Evolutionary conservation across 2,888 invertebrate genomes (phyloP).

Genomic region (Anaspis maculata): DNA sequence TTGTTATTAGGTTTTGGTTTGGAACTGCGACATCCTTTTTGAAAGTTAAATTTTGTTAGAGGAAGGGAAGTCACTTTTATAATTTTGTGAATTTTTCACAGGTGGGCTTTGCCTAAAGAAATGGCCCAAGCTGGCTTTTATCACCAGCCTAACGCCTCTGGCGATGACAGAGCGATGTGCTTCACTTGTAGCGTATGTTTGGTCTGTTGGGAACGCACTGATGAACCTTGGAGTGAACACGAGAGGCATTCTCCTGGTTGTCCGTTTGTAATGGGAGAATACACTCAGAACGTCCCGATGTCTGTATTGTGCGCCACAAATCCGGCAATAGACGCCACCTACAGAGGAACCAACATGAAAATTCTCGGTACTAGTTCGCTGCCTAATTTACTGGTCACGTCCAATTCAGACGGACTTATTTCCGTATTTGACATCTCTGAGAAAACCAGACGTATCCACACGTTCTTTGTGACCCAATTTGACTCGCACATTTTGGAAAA

Average conservation of each 20-base stretch:
- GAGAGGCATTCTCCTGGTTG: slow-evolving; percentile 90
- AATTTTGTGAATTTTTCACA: too few relatives aligned
- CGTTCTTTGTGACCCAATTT: slow-evolving; percentile 45
- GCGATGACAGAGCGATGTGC: slow-evolving; percentile 93
- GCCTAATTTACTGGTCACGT: slow-evolving; percentile 47
- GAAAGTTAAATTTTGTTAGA: too few relatives aligned
- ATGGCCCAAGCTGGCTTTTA: slow-evolving; percentile 98
- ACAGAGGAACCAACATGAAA: slow-evolving; percentile 27
- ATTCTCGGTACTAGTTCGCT: slow-evolving; percentile 35
- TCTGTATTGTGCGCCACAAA: slow-evolving; percentile 77
- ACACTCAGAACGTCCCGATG: slow-evolving; percentile 90
- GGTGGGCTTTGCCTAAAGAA: slow-evolving; percentile 91
- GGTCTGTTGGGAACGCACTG: slow-evolving; percentile 94
- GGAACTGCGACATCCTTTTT: too few relatives aligned
- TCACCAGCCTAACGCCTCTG: slow-evolving; percentile 82
- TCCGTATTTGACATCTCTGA: slow-evolving; percentile 79
- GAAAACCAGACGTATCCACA: slow-evolving; percentile 62
- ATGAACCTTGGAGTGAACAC: slow-evolving; percentile 96
- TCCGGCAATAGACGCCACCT: slow-evolving; percentile 51
- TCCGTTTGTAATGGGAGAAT: slow-evolving; percentile 89
- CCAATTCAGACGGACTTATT: slow-evolving; percentile 55
- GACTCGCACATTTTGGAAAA: slow-evolving; percentile 40
- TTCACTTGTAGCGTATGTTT: slow-evolving; percentile 92
- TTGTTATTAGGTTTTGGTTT: too few relatives aligned
- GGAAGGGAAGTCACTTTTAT: too few relatives aligned